Conservation (phyloP, 2,888 invertebrate species). For the Abrostola triplasia region DNA sequence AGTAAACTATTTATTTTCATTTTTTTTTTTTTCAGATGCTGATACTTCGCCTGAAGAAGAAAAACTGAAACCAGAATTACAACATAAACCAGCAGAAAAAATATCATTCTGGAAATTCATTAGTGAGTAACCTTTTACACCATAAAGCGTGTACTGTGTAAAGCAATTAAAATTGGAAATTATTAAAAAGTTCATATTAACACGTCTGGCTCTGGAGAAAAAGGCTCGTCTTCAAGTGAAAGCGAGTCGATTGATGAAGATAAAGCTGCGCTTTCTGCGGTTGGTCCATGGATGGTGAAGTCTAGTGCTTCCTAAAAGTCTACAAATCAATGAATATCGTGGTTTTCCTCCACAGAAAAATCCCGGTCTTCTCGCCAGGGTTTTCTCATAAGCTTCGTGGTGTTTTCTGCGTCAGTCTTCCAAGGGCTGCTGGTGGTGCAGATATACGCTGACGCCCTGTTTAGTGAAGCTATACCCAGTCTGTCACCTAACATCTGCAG, state of each 20-base stretch:
- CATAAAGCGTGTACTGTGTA: too few relatives aligned
- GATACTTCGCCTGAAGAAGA: constrained; percentile 57
- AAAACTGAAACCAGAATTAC: constrained; percentile 44
- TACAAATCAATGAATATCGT: background rate
- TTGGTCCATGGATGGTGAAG: too few relatives aligned
- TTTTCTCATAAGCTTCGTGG: constrained; percentile 58
- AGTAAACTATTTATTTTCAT: background rate
- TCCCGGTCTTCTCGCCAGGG: constrained; percentile 71
- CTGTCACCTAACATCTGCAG: constrained; percentile 71
- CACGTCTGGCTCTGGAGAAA: too few relatives aligned
- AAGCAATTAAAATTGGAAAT: too few relatives aligned
- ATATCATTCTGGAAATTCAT: constrained; percentile 67
- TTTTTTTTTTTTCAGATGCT: constrained; percentile 8
- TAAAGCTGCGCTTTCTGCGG: too few relatives aligned
- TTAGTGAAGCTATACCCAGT: constrained; percentile 69
- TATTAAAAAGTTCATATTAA: too few relatives aligned
- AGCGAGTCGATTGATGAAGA: too few relatives aligned
- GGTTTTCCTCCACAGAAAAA: constrained; percentile 62
- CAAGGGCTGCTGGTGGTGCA: constrained; percentile 76
- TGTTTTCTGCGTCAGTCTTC: constrained; percentile 69
- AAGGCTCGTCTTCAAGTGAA: too few relatives aligned
- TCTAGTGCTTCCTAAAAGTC: too few relatives aligned
- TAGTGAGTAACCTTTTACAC: constrained; percentile 62
- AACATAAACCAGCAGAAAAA: constrained; percentile 52
- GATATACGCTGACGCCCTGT: constrained; percentile 76